These are phyloP conservation scores for Corapipo altera DNA, from an alignment of 2,113 vertebrate species.

Conservation along the genomic window DNA sequence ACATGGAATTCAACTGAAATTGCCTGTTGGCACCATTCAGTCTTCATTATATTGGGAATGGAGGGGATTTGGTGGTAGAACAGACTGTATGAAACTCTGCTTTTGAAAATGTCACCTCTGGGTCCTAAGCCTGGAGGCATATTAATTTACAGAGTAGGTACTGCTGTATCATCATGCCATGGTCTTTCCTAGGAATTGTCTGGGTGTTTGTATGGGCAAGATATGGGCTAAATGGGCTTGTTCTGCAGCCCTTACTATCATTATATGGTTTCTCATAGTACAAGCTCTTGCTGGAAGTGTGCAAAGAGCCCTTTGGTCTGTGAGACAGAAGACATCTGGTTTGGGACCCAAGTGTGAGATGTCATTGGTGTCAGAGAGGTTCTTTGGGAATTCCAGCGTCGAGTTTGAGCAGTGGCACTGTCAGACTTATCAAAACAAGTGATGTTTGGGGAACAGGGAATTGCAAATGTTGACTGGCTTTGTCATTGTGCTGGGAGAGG, in stretches of 20 bases:
- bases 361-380: neutral
- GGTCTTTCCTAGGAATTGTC: neutral
- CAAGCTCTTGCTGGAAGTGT: neutral
- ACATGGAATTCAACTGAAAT: neutral
- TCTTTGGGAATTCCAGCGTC: neutral
- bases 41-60: neutral
- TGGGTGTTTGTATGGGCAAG: neutral
- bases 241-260: neutral
- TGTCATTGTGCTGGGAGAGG: neutral
- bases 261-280: neutral
- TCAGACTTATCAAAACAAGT: neutral
- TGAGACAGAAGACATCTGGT: neutral
- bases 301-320: neutral
- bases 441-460: neutral
- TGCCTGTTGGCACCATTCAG: neutral
- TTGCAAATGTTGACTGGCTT: neutral
- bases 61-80: neutral
- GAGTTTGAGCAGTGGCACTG: neutral
- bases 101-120: neutral
- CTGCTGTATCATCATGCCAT: neutral
- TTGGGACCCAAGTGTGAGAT: neutral
- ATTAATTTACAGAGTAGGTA: neutral
- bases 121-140: neutral
- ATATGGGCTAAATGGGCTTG: neutral
- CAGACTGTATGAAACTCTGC: fast-evolving